A percentile compares a stretch with the other conserved stretches of the same genome.
These are phyloP conservation scores for Sebastes taczanowskii DNA, from an alignment of 2,797 vertebrate species.

Conservation along the genomic window DNA sequence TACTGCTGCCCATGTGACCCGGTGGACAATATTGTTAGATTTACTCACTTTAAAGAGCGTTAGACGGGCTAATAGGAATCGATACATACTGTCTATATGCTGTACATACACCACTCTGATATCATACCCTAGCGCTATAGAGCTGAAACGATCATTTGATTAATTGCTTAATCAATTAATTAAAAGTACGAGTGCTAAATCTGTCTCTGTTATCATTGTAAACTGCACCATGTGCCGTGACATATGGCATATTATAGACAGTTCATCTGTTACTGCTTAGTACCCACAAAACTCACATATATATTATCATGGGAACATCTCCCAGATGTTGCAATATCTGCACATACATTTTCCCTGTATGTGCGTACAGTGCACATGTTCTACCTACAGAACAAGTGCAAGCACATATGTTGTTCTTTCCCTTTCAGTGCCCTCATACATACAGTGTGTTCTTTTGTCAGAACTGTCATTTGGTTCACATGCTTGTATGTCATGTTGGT, in stretches of 20 bases:
- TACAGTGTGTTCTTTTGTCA: not conserved
- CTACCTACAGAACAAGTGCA: not conserved
- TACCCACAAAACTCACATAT: not conserved
- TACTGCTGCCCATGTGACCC: slow-evolving; percentile 23
- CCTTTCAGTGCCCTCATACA: not conserved
- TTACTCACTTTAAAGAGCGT: not conserved
- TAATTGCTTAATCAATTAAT: not conserved
- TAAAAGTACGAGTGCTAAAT: not conserved
- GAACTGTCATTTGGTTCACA: not conserved
- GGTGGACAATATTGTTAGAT: not conserved
- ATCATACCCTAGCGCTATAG: not conserved
- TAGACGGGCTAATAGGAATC: not conserved
- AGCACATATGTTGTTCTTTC: slow-evolving; percentile 1
- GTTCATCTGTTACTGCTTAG: not conserved
- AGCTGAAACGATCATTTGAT: not conserved
- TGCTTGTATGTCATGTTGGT: not conserved
- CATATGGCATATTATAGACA: not conserved
- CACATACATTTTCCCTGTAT: not conserved
- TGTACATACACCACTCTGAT: not conserved
- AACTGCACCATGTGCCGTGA: not conserved
- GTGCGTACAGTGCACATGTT: not conserved
- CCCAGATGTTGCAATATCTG: not conserved
- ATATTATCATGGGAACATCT: not conserved
- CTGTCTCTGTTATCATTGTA: not conserved
- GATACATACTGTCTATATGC: not conserved